Evolutionary conservation across 2,113 vertebrate species (phyloP), one percentile per base, ranked within the genome.

Genomic region (Gambusia affinis): DNA sequence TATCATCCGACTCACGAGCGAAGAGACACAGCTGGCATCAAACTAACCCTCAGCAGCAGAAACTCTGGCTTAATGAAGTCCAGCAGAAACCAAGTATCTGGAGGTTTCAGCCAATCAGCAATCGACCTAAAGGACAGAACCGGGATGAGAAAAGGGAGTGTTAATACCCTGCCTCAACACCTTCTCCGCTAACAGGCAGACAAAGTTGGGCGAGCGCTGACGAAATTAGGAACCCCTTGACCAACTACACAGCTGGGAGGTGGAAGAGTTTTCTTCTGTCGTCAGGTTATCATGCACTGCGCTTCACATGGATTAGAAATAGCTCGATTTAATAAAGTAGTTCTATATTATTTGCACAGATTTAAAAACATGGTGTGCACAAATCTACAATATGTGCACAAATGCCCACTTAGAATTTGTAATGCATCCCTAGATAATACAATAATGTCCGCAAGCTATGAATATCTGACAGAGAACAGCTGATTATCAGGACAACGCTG

Each of bases 21-120:
- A 14, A 76, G 63, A 76, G 42, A 44, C 29, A 67, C 24, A 57
- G 1, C 35, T 33, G 31, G 29, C 8, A 28, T 42, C 64, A 75
- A 63, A 87, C 95, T 89, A 89, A 99, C 98, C 95, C 98, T 95
- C 87, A 99, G 88, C 76, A 99, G 89, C 83, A 99, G 95, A 92
- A 99, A 99, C 89, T 99, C 98, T 2, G 98, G 98, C 76, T 99
- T 94, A 88, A 99, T 98, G 73, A 99, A 99, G 90, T 99, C 98
- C 92, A 99, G 89, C 80, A 99, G 90, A 88, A 99, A 99, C 97
- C 98, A 98, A 12, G 98, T 99, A 73, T 99, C 98, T 1, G 98
- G 97, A 65, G 98, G 97, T 79, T 96, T 96, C 67, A 99, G 96
- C 98, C 98, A 99, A 87, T 98, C 98, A 78, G 98, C 97, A 57